A percentile compares a stretch with the other conserved stretches of the same genome.
Conservation (phyloP, 2,888 invertebrate genomes). For the Platycheirus albimanus region DNA sequence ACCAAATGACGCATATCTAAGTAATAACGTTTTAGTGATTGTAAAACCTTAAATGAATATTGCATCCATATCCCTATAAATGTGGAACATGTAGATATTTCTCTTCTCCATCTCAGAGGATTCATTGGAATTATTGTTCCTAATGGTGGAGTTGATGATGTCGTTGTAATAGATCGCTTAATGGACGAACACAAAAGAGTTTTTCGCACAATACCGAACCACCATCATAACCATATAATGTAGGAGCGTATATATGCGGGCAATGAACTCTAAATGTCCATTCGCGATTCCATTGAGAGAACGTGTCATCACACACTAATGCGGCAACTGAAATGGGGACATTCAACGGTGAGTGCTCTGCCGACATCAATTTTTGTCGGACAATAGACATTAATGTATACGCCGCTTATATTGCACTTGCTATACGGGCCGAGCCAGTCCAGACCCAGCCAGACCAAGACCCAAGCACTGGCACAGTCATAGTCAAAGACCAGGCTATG, state of each 20-base stretch:
- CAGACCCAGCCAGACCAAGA: not conserved
- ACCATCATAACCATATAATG: conserved; percentile 1
- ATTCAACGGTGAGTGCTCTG: conserved; percentile 61
- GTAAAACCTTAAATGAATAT: conserved; percentile 37
- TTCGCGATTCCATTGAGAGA: conserved; percentile 51
- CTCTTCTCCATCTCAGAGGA: too few species aligned
- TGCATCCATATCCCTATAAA: too few species aligned
- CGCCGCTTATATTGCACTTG: conserved; percentile 41
- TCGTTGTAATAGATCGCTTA: conserved; percentile 37
- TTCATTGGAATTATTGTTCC: conserved; percentile 1
- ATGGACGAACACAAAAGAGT: conserved; percentile 45
- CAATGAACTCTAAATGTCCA: conserved; percentile 66
- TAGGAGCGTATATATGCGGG: too few species aligned
- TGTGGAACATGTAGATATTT: not conserved
- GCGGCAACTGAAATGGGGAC: conserved; percentile 63
- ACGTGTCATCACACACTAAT: conserved; percentile 68
- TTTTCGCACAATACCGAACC: not conserved
- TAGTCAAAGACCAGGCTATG: not conserved
- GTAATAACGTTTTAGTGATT: conserved; percentile 47
- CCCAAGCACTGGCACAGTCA: too few species aligned
- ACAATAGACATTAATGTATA: conserved; percentile 67
- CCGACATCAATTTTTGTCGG: conserved; percentile 68
- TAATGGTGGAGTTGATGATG: conserved; percentile 16
- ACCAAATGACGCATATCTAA: conserved; percentile 59
- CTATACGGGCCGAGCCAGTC: not conserved